Conservation (phyloP, 1,140 invertebrate species). For the Brachionus plicatilis region DNA sequence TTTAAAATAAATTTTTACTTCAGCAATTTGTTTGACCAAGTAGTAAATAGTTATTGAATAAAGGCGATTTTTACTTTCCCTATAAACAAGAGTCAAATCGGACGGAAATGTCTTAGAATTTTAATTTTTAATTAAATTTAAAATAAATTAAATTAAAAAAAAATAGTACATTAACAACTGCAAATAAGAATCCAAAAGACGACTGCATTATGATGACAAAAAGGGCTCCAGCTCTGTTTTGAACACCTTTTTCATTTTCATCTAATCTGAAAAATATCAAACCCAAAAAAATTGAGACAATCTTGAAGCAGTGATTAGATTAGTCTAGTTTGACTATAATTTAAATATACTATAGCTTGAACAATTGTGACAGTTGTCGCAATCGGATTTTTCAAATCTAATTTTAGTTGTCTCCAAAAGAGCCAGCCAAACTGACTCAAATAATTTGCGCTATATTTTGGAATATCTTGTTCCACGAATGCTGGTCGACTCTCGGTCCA, state of each 20-base stretch:
- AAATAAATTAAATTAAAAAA: constrained; percentile 23
- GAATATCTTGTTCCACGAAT: neutral
- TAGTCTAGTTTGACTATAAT: neutral
- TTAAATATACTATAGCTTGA: neutral
- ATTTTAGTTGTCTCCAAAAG: neutral
- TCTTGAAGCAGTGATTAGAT: neutral
- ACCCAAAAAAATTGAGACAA: neutral
- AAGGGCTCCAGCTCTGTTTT: constrained; percentile 91
- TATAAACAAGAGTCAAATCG: neutral
- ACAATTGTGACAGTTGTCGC: neutral
- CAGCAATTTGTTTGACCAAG: neutral
- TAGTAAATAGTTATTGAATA: constrained; percentile 24
- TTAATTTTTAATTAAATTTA: neutral
- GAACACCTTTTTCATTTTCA: constrained; percentile 76
- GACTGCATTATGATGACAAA: constrained; percentile 86
- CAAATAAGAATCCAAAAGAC: constrained; percentile 53
- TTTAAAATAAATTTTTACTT: neutral
- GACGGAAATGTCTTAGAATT: neutral
- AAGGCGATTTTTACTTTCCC: constrained; percentile 29
- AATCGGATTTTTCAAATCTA: neutral
- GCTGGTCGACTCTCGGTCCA: neutral
- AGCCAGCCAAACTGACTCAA: constrained; percentile 8
- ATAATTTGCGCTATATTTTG: neutral
- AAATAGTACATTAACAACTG: constrained; percentile 58
- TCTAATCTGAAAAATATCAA: neutral